phyloP scores from a whole-genome alignment of 2,888 invertebrate species.

The Micropterix aruncella region DNA sequence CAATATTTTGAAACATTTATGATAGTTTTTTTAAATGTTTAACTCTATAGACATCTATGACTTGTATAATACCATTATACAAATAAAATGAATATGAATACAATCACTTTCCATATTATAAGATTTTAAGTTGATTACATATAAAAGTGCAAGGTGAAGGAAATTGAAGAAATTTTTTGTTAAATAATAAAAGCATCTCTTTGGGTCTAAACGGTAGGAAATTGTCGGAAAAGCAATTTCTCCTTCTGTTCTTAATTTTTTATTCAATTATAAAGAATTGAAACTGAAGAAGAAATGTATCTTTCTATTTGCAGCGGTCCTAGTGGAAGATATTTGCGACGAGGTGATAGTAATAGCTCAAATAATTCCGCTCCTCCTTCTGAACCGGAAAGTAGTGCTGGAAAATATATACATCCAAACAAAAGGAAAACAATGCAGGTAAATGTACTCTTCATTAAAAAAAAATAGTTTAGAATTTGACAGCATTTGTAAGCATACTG shows the following conservation, averaged over 20 bases:
- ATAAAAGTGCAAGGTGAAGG: no score
- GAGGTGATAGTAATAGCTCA: not conserved
- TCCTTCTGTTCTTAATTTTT: no score
- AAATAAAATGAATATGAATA: no score
- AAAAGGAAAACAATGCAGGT: conserved; percentile 55
- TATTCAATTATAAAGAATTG: no score
- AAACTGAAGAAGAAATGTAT: not conserved
- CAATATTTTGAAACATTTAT: no score
- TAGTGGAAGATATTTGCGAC: not conserved
- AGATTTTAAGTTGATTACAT: no score
- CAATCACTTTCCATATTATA: no score
- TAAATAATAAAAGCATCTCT: not conserved
- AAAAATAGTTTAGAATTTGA: not conserved
- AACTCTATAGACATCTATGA: no score
- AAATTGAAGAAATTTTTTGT: no score
- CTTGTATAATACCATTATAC: no score
- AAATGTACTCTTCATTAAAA: conserved; percentile 2
- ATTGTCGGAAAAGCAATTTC: not conserved
- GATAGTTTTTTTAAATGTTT: no score
- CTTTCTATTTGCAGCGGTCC: not conserved
- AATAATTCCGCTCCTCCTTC: conserved; percentile 12
- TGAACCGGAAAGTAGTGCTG: conserved; percentile 20
- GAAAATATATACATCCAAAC: conserved; percentile 65
- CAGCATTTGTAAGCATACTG: not conserved
- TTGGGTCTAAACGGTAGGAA: not conserved